Base-by-base conservation (phyloP, 2,797 vertebrate genomes). In the Leucoraja ocellata region DNA sequence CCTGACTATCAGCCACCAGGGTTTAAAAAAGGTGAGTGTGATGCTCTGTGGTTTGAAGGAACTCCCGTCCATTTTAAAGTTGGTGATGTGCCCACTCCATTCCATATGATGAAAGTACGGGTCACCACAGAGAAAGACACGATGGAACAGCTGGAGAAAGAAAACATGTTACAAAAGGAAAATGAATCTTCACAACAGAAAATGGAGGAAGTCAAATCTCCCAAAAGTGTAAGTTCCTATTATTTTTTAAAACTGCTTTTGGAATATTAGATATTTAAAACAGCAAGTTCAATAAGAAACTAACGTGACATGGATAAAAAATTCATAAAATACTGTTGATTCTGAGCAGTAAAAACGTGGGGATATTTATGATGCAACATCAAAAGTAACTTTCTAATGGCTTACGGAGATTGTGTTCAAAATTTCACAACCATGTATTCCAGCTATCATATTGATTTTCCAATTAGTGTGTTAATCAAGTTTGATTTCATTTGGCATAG, bases 1-100 rank as follows among this genome's bases (percentile, higher is more conserved):
- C 94, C 91, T 11, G 95, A 97, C 58, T 97, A 97, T 63, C 96
- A 97, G 77, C 97, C 97, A 0, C 97, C 97, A 0, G 97, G 97
- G 93, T 97, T 97, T 94, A 96, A 96, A 93, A 96, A 97, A 81
- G 97, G 96, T 0, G 94, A 95, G 84, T 96, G 95, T 36, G 96
- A 97, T 94, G 95, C 74, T 74, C 93, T 97, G 93, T 97, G 96
- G 96, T 97, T 97, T 68, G 96, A 97, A 94, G 97, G 97, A 74
- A 95, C 93, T 14, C 96, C 96, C 0, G 96, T 97, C 84, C 95
- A 97, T 94, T 96, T 97, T 93, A 95, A 94, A 93, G 95, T 97
- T 93, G 97, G 97, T 0, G 96, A 97, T 32, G 95, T 97, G 93
- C 94, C 96, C 68, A 97, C 97, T 0, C 93, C 95, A 6, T 97